Evolutionary conservation across 2,797 vertebrate genomes (phyloP).

Genomic region (Pogoniulus pusillus): DNA sequence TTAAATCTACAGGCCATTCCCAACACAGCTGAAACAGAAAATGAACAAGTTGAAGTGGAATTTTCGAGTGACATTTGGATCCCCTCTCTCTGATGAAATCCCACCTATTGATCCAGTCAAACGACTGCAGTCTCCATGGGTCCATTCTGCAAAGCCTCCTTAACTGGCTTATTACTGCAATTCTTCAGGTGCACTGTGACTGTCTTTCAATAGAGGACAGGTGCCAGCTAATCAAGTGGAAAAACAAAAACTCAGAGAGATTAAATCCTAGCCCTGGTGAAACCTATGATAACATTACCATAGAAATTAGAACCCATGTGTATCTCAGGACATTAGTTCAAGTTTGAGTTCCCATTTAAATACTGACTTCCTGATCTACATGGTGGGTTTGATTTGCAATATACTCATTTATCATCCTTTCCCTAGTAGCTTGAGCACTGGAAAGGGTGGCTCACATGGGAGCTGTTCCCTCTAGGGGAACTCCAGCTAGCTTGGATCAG

Average conservation of each 20-base stretch:
- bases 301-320: background rate
- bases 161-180: background rate
- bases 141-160: slow-evolving; percentile 12
- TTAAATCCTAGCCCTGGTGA: background rate
- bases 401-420: background rate
- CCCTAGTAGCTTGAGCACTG: background rate
- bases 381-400: background rate
- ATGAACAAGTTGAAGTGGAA: background rate
- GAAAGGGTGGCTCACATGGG: background rate
- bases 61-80: slow-evolving; percentile 46
- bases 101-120: slow-evolving; percentile 40
- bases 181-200: slow-evolving; percentile 17
- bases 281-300: background rate
- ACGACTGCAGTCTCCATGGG: background rate
- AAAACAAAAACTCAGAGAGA: background rate
- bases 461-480: background rate
- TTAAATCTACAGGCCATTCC: slow-evolving; percentile 30
- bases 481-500: background rate
- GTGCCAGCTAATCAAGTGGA: background rate
- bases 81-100: slow-evolving; percentile 24
- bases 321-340: background rate
- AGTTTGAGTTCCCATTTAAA: background rate
- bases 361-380: background rate
- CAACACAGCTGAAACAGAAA: slow-evolving; percentile 33
- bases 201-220: background rate